Conservation (phyloP, 1,140 invertebrate species). For the Cepaea nemoralis region DNA sequence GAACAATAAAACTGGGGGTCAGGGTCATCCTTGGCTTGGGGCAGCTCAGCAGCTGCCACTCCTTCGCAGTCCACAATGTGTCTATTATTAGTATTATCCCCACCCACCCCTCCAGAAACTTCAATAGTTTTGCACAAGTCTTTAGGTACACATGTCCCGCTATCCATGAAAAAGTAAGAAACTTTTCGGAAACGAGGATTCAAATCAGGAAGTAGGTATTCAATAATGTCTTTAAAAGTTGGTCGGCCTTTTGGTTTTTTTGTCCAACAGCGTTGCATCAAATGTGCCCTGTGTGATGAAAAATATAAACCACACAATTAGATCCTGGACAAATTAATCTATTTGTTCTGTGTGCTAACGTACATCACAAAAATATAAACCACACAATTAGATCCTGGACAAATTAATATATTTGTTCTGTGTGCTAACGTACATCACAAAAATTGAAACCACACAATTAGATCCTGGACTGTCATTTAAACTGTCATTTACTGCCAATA, state of each 20-base stretch:
- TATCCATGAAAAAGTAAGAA: constrained; percentile 60
- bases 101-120: constrained; percentile 35
- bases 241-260: constrained; percentile 83
- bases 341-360: no score
- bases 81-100: constrained; percentile 33
- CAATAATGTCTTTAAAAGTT: constrained; percentile 79
- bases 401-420: no score
- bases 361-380: no score
- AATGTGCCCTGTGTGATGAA: constrained; percentile 76
- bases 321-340: no score
- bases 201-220: constrained; percentile 62
- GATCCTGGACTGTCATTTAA: no score
- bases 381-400: no score
- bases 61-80: constrained; percentile 29
- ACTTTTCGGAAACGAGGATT: constrained; percentile 59
- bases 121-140: constrained; percentile 52
- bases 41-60: background rate
- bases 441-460: no score
- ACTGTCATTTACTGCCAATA: no score
- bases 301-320: no score
- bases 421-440: no score
- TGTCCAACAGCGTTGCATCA: constrained; percentile 93
- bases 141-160: constrained; percentile 45
- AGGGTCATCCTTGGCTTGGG: background rate
- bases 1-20: background rate